Conservation (phyloP, 2,113 vertebrate genomes). For the Smithornis capensis region DNA sequence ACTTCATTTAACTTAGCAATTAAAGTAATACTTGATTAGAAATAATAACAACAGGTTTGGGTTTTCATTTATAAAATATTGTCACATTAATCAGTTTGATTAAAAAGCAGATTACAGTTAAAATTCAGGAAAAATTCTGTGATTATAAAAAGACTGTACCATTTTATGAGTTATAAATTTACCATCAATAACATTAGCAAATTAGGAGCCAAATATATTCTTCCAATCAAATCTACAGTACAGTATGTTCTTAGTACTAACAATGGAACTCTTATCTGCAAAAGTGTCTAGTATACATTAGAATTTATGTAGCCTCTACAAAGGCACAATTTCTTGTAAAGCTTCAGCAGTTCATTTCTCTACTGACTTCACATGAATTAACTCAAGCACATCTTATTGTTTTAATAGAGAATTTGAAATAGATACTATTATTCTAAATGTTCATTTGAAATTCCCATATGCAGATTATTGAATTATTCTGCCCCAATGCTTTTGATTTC, state of each 20-base stretch:
- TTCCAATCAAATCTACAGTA: slow-evolving; percentile 48
- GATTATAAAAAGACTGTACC: slow-evolving; percentile 51
- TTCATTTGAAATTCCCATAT: slow-evolving; percentile 20
- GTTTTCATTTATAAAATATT: slow-evolving; percentile 57
- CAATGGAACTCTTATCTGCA: slow-evolving; percentile 19
- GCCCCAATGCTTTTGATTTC: slow-evolving; percentile 40
- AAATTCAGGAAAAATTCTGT: too few relatives aligned
- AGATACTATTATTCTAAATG: slow-evolving; percentile 10
- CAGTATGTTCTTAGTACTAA: slow-evolving; percentile 17
- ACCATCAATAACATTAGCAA: slow-evolving; percentile 50
- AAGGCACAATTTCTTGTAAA: slow-evolving; percentile 47
- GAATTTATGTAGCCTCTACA: slow-evolving; percentile 40
- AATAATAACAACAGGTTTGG: slow-evolving; percentile 18
- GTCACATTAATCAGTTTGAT: slow-evolving; percentile 32
- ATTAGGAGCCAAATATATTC: slow-evolving; percentile 42
- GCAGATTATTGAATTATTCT: slow-evolving; percentile 37
- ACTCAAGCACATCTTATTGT: slow-evolving; percentile 18
- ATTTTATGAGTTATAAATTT: slow-evolving; percentile 61
- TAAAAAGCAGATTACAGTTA: slow-evolving; percentile 72
- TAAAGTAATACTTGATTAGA: slow-evolving; percentile 65
- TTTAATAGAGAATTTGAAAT: slow-evolving; percentile 47
- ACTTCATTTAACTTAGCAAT: slow-evolving; percentile 63
- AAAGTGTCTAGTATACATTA: slow-evolving; percentile 1
- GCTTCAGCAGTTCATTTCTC: slow-evolving; percentile 41
- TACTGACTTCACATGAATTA: slow-evolving; percentile 66